Base-by-base conservation (phyloP, 1,140 invertebrate genomes). In the Eumaeus atala region DNA sequence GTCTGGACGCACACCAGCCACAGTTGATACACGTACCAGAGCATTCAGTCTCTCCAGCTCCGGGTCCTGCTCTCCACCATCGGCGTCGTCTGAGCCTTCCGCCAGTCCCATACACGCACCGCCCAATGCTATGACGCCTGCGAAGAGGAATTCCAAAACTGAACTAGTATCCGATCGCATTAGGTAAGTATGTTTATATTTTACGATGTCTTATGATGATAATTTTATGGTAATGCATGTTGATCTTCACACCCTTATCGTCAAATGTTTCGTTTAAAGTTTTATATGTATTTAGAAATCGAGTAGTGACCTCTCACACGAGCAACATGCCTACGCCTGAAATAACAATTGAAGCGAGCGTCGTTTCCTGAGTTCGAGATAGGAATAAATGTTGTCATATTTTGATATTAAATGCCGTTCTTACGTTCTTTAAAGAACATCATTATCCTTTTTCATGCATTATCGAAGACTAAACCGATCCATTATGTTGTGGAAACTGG, bases 101-200 rank as follows among this genome's bases (percentile, higher is more conserved):
- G 59, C 81, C 35, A 88, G 87, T 54, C 87, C 87, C 11, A 87
- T 76, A 89, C 88, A 88, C 59, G 81, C 77, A 90, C 87, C 77
- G 40, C 67, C 70, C 28, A 72, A 77, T 51, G 63, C 66, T n/a
- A 59, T 82, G 58, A 89, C 90, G 18, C 89, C 90, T 42, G 87
- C 89, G 47, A 93, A 93, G 78, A 92, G 92, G 87, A 93, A 92
- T 75, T 89, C 91, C 66, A 95, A 94, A 81, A 90, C 94, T 54
- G 94, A 96, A 70, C 91, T 95, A 61, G 92, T 94, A 78, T 92
- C 92, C 37, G 95, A 96, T 76, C 89, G 93, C 72, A 89, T 92
- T 72, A 91, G 94, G 94, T 95, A 78, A 92, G 92, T 42, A 36
- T 56, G 49, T 59, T 53, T 44, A 35, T 36, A 16, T 44, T 44